Evolutionary conservation across 1,140 invertebrate species (phyloP).

Genomic region (Neodiprion virginianus): DNA sequence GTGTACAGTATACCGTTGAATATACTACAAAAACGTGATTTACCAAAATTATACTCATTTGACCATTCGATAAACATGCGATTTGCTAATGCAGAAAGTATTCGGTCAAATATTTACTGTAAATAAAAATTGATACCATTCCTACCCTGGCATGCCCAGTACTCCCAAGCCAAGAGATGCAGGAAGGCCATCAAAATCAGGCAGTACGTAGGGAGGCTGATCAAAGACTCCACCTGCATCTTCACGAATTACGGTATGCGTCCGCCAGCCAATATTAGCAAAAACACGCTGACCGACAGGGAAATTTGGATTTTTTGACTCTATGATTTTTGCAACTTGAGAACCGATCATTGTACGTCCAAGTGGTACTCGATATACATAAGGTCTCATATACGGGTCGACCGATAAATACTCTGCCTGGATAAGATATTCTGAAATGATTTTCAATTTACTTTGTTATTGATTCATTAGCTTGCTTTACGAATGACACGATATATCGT

Average conservation of each 20-base stretch:
- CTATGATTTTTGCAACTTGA: constrained; percentile 71
- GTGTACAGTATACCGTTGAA: background rate
- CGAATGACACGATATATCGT: too few relatives aligned
- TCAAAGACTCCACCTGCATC: background rate
- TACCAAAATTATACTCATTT: background rate
- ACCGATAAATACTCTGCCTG: constrained; percentile 74
- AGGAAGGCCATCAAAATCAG: constrained; percentile 64
- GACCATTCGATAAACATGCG: background rate
- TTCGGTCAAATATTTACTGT: too few relatives aligned
- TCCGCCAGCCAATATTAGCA: constrained; percentile 69
- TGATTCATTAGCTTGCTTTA: too few relatives aligned
- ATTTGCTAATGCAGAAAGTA: too few relatives aligned
- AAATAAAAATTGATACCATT: background rate
- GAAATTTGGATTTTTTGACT: constrained; percentile 68
- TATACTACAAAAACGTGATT: background rate
- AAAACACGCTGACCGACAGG: constrained; percentile 67
- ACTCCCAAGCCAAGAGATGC: constrained; percentile 67
- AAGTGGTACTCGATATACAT: constrained; percentile 58
- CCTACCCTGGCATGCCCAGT: constrained; percentile 72
- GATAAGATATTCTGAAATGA: constrained; percentile 67
- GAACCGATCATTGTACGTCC: constrained; percentile 69
- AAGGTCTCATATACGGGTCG: constrained; percentile 75
- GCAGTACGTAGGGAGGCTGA: constrained; percentile 53
- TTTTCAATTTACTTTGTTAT: too few relatives aligned
- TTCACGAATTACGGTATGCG: constrained; percentile 53